Percentiles rank a stretch among this genome's conserved stretches.
phyloP scores from a whole-genome alignment of 2,797 vertebrate genomes.

The Petrocephalus schoutedeni region DNA sequence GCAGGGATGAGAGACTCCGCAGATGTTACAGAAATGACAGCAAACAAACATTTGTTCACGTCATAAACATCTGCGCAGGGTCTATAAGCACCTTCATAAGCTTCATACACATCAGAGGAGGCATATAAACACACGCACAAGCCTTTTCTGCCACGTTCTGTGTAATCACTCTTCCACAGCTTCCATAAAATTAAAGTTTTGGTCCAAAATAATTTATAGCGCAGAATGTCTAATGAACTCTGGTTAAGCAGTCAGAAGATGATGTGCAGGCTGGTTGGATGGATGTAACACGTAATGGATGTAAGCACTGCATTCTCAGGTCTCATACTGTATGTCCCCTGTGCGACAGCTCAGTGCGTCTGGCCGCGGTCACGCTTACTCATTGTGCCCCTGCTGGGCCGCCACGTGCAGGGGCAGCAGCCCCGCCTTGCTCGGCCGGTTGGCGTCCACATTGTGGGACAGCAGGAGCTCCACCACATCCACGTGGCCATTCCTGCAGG shows the following conservation, averaged over 20 bases:
- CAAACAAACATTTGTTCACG: neutral
- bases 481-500: slow-evolving; percentile 76
- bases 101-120: neutral
- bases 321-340: neutral
- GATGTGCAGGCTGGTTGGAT: neutral
- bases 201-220: neutral
- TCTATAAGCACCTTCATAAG: neutral
- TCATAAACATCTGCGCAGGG: neutral
- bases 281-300: neutral
- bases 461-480: slow-evolving; percentile 72
- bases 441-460: slow-evolving; percentile 80
- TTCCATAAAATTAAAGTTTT: neutral
- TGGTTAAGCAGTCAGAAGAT: neutral
- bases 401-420: slow-evolving; percentile 84
- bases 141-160: neutral
- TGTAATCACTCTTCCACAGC: neutral
- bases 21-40: neutral
- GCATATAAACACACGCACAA: neutral
- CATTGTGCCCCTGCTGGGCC: slow-evolving; percentile 75
- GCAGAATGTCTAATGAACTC: neutral
- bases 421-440: slow-evolving; percentile 76
- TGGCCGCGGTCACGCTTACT: slow-evolving; percentile 58
- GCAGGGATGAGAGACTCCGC: neutral
- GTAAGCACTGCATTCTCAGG: neutral
- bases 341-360: neutral